Evolutionary conservation across 2,888 invertebrate species (phyloP).

Genomic region (Andrena fulva): DNA sequence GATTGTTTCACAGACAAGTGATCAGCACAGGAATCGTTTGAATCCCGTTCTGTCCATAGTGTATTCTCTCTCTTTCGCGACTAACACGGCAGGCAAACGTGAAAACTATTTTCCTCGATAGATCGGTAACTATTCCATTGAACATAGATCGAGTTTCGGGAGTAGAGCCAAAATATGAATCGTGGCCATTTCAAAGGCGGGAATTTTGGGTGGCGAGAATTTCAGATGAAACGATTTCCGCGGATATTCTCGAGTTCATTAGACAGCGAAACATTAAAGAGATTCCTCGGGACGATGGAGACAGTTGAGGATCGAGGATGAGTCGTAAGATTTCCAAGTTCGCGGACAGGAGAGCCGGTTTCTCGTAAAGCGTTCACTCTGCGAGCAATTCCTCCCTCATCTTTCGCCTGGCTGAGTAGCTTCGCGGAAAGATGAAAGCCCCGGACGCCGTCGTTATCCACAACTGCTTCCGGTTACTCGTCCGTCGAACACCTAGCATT

Average conservation of each 20-base stretch:
- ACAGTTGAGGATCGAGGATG: neutral
- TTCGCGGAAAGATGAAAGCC: conserved; percentile 7
- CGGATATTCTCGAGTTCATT: neutral
- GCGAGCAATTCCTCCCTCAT: neutral
- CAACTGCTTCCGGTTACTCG: conserved; percentile 13
- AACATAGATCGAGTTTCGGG: too few species aligned
- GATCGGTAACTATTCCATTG: too few species aligned
- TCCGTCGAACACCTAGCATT: neutral
- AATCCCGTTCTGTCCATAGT: neutral
- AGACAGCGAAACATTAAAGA: neutral
- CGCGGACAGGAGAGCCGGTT: neutral
- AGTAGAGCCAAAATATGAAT: too few species aligned
- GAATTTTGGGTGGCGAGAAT: too few species aligned
- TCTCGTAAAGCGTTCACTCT: conserved; percentile 4
- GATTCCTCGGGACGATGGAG: neutral
- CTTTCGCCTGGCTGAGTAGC: neutral
- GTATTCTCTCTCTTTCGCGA: neutral
- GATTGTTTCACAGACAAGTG: conserved; percentile 1
- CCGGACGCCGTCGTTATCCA: neutral
- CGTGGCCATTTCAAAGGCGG: too few species aligned
- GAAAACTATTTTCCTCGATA: neutral
- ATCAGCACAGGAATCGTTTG: neutral
- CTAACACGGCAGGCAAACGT: neutral
- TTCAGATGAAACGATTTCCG: neutral
- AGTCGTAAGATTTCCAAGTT: conserved; percentile 3